Evolutionary conservation across 2,888 invertebrate genomes (phyloP), one percentile per base, ranked within the genome.

Genomic region (Therioaphis trifolii): DNA sequence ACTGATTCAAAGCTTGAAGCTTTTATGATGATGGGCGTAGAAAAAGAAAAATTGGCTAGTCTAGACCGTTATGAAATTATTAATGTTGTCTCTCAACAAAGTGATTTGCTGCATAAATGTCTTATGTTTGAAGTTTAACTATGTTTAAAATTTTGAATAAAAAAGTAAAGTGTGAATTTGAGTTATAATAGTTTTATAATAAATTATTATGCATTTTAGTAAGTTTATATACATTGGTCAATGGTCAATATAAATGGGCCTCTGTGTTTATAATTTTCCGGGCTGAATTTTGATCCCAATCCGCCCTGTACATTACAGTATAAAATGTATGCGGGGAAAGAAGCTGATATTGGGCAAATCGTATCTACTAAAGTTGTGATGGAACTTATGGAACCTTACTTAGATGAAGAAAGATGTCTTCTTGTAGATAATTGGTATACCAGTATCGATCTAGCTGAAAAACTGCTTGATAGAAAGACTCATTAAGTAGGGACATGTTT

Each of bases 361-460:
- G 71, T 71, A 49, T 71, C 71, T 27, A 27, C 15, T 71, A 52
- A 72, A 72, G 52, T 72, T 49, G 71, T 71, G 12, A 52, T 72
- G 72, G 29, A 72, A 52, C 72, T 72, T 72, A 52, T 72, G 52
- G 29, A 72, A 72, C 72, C 49, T 52, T 72, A 72, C 35, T 72
- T 72, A 4, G 71, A 71, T 21, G 21, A 14, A 11, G 40, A 61
- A 63, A 43, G 76, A 61, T 63, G 46, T 46, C 21, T 61, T 35
- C 61, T 29, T 21, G n/a, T 21, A n/a, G 77, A 77, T 66, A 61
- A 66, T 40, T 77, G 61, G 63, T 77, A 77, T 15, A 77, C 21
- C n/a, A 77, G 77, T 66, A 66, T 49, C 5, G 77, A 77, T 49
- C 46, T 77, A 3, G 63, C 77, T 5, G 49, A 77, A 77, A 63